Conservation (phyloP, 2,888 invertebrate genomes). For the Scaptomyza flava region DNA sequence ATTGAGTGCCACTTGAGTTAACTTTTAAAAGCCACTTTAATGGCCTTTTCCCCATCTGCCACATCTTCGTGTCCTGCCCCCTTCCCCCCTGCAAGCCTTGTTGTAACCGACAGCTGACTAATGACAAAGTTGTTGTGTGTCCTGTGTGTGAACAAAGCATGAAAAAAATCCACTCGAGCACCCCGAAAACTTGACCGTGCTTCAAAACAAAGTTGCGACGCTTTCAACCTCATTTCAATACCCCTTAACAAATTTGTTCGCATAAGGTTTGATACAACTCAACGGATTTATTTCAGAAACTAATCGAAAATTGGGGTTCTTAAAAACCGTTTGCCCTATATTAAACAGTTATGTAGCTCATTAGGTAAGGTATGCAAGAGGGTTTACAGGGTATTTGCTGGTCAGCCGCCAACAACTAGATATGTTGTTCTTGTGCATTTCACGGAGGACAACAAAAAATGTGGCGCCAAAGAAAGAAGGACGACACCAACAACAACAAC, state of each 20-base stretch:
- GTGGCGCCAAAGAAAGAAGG: slow-evolving; percentile 23
- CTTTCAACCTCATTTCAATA: slow-evolving; percentile 20
- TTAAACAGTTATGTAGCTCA: too few species aligned
- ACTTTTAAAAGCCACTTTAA: slow-evolving; percentile 54
- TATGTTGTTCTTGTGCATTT: slow-evolving; percentile 25
- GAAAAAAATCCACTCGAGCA: slow-evolving; percentile 6
- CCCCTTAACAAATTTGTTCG: neutral
- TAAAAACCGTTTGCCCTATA: too few species aligned
- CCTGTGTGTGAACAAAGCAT: slow-evolving; percentile 41
- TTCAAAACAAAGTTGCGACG: slow-evolving; percentile 69
- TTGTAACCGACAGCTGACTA: slow-evolving; percentile 41
- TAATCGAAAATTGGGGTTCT: neutral
- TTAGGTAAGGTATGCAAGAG: too few species aligned
- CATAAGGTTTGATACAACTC: neutral
- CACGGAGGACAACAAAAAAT: slow-evolving; percentile 19
- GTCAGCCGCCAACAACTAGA: neutral
- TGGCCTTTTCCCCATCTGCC: neutral
- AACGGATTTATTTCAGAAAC: neutral
- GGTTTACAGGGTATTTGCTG: neutral
- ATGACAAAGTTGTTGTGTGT: slow-evolving; percentile 64
- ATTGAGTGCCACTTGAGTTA: slow-evolving; percentile 33
- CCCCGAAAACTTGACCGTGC: slow-evolving; percentile 64
- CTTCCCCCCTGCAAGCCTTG: neutral
- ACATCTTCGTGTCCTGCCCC: neutral
- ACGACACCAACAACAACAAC: neutral